Evolutionary conservation across 2,888 invertebrate genomes (phyloP).

Genomic region (Byasa hedistus): DNA sequence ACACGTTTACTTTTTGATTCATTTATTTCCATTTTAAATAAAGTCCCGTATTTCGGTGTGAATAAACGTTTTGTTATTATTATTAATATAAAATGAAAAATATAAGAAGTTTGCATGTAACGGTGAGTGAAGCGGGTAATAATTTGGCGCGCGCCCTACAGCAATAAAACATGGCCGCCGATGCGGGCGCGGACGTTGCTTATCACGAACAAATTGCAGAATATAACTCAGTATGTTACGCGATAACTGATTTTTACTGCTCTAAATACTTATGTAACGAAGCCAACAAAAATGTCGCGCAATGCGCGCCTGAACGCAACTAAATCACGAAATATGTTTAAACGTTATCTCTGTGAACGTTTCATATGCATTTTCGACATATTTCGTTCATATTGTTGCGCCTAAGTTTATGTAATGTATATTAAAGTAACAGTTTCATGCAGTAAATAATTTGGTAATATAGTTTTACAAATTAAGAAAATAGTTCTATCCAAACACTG

Average conservation of each 20-base stretch:
- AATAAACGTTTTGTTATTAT: too few relatives aligned
- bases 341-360: constrained; percentile 23
- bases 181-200: constrained; percentile 52
- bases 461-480: background rate
- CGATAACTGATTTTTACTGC: constrained; percentile 53
- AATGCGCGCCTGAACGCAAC: constrained; percentile 25
- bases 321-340: constrained; percentile 30
- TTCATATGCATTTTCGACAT: constrained; percentile 27
- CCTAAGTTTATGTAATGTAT: constrained; percentile 18
- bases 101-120: constrained; percentile 17
- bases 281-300: constrained; percentile 35
- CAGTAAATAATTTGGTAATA: background rate
- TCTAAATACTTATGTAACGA: constrained; percentile 56
- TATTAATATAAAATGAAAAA: background rate
- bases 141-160: constrained; percentile 20
- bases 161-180: constrained; percentile 29
- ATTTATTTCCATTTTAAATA: too few relatives aligned
- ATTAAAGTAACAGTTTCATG: constrained; percentile 11
- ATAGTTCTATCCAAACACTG: background rate
- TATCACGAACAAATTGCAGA: constrained; percentile 47
- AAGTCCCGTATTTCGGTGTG: too few relatives aligned
- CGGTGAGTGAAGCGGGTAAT: constrained; percentile 11
- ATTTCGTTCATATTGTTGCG: constrained; percentile 27
- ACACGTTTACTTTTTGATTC: too few relatives aligned
- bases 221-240: constrained; percentile 49